Conservation (phyloP, 2,888 invertebrate species). For the Nesidiocoris tenuis region DNA sequence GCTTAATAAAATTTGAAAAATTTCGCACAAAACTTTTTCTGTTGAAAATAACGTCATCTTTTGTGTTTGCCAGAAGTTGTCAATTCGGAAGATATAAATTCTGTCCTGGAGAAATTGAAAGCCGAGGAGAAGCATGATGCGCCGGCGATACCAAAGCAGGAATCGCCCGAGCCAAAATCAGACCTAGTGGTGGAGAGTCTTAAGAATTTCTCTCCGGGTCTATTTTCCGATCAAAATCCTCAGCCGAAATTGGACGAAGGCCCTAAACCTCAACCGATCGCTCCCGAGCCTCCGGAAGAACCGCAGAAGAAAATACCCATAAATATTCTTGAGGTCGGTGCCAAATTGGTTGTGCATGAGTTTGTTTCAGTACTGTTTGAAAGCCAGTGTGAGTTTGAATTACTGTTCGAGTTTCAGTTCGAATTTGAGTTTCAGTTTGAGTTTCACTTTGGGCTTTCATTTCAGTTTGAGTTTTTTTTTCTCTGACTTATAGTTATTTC, state of each 20-base stretch:
- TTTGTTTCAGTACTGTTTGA: neutral
- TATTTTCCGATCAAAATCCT: constrained; percentile 30
- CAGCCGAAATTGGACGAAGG: constrained; percentile 31
- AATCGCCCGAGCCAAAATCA: neutral
- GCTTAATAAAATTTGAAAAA: too few species aligned
- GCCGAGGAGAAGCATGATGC: constrained; percentile 28
- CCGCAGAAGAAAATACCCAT: constrained; percentile 25
- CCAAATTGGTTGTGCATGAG: too few species aligned
- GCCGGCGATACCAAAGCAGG: neutral
- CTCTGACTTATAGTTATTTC: too few species aligned
- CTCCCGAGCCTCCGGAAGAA: constrained; percentile 32
- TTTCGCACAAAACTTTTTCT: too few species aligned
- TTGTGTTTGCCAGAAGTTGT: neutral
- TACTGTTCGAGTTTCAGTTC: too few species aligned
- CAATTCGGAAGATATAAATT: neutral
- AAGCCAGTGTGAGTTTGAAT: too few species aligned
- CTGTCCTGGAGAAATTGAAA: constrained; percentile 10
- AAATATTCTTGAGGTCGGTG: constrained; percentile 28
- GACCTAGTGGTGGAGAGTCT: neutral
- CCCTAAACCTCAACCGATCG: constrained; percentile 25
- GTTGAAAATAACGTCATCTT: neutral
- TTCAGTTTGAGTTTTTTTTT: too few species aligned
- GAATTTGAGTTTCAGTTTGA: too few species aligned
- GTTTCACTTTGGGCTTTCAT: too few species aligned
- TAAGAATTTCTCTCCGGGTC: constrained; percentile 20